Evolutionary conservation across 2,797 vertebrate species (phyloP), one percentile per base, ranked within the genome.

Genomic region (Cetoscarus ocellatus): DNA sequence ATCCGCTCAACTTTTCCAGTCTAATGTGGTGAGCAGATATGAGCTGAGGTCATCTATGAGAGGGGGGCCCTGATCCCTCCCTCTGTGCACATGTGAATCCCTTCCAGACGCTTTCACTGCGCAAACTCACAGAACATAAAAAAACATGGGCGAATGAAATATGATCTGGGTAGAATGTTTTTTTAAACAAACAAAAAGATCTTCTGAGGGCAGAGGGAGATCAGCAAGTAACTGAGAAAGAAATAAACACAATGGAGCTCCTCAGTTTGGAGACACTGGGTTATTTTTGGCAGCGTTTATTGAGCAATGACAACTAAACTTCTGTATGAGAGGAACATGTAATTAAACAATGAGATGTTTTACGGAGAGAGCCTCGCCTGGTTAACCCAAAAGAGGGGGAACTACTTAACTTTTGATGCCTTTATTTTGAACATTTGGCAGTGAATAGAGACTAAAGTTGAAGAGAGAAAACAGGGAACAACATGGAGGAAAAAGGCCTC

Each of bases 1-100:
- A 87, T 82, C 84, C 82, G 57, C 63, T 78, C 27, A 76, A 61
- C 51, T 75, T 75, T 77, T 81, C 64, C 67, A 82, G 67, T 27
- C 70, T 65, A 79, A 88, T 82, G 83, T 80, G 79, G 75, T 35
- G 73, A 83, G 75, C 84, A 86, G 83, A 88, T 86, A 69, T 57
- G 53, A 81, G 74, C 66, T 87, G 85, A 92, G 80, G 78, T 91
- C 88, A 88, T 83, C 10, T 34, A 14, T 27, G 75, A 13, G 64
- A 76, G 40, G 7, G 49, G 50, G 57, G 61, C 17, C 27, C 3
- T 10, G 42, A 58, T 54, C 52, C 53, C 42, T 52, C 49, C 15
- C 56, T 57, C 54, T 3, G 48, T 45, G 38, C 36, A 40, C n/a
- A 15, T 48, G 61, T 44, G 52, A 47, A 4, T 48, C 2, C 34